Evolutionary conservation across 23 tunicate genomes (phyloP).

Genomic region (Corella eumyota): DNA sequence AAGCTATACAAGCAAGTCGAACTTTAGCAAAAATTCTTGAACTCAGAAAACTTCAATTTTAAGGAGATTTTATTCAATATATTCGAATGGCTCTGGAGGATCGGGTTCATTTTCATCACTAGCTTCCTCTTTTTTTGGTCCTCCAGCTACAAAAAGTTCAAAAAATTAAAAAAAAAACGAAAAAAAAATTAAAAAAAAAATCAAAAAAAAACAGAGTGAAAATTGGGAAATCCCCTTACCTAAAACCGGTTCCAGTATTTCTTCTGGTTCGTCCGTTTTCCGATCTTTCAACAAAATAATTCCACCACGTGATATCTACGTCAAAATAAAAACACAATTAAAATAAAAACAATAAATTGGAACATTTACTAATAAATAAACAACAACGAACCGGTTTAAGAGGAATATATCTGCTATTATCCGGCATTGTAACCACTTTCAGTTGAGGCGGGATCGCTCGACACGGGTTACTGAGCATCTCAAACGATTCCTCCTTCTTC

Average conservation of each 20-base stretch:
- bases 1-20: no score
- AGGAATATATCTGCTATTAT: slow-evolving; percentile 66
- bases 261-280: slow-evolving; percentile 78
- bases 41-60: no score
- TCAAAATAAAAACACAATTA: background rate
- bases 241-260: slow-evolving; percentile 67
- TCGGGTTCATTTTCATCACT: slow-evolving; percentile 84
- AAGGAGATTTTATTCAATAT: slow-evolving; percentile 37
- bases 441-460: slow-evolving; percentile 83
- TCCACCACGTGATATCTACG: slow-evolving; percentile 70
- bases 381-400: slow-evolving; percentile 66
- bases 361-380: background rate
- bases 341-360: background rate
- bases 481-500: slow-evolving; percentile 60
- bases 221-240: no score
- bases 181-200: no score
- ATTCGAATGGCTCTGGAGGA: slow-evolving; percentile 96
- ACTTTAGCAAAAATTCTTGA: no score
- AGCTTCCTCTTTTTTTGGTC: slow-evolving; percentile 69
- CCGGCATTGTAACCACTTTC: slow-evolving; percentile 63
- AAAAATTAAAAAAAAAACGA: no score
- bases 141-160: slow-evolving; percentile 65
- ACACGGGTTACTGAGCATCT: slow-evolving; percentile 79
- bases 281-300: slow-evolving; percentile 73
- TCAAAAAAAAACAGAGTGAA: no score